A percentile compares a stretch with the other conserved stretches of the same genome.
Conservation (phyloP, 2,888 invertebrate species). For the Morpho deidamia region DNA sequence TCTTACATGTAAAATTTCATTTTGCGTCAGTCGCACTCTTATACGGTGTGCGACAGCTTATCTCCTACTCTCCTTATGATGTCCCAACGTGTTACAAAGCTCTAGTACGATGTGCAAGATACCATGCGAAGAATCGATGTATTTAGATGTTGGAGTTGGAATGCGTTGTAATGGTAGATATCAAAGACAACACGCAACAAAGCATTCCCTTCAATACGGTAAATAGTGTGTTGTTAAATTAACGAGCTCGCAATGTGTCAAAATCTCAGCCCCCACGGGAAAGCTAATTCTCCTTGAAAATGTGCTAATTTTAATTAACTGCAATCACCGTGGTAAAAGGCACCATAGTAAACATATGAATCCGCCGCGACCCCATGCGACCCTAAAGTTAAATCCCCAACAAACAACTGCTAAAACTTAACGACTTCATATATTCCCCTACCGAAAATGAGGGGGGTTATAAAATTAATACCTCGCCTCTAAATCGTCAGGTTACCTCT, state of each 20-base stretch:
- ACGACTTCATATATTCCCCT: constrained; percentile 67
- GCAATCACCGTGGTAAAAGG: constrained; percentile 41
- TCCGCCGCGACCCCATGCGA: constrained; percentile 30
- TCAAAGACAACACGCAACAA: too few relatives aligned
- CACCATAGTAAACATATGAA: constrained; percentile 26
- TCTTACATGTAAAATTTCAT: too few relatives aligned
- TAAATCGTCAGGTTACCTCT: constrained; percentile 54
- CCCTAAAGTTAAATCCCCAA: constrained; percentile 49
- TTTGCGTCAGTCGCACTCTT: too few relatives aligned
- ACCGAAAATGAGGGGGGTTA: constrained; percentile 56
- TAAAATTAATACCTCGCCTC: constrained; percentile 76
- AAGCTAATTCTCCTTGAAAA: constrained; percentile 37
- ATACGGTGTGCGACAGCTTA: too few relatives aligned
- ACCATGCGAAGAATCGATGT: too few relatives aligned
- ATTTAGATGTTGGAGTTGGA: too few relatives aligned
- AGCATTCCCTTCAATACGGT: too few relatives aligned
- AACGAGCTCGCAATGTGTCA: background rate
- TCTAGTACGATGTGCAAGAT: too few relatives aligned
- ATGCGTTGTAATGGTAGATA: too few relatives aligned
- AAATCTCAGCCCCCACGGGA: constrained; percentile 10
- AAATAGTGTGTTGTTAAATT: background rate
- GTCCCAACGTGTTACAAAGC: too few relatives aligned
- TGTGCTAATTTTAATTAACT: constrained; percentile 66
- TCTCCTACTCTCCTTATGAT: too few relatives aligned
- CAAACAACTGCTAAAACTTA: constrained; percentile 66